A percentile compares a stretch with the other conserved stretches of the same genome.
These are phyloP conservation scores for Sminthurides aquaticus DNA, from an alignment of 2,888 invertebrate species.

Conservation along the genomic window DNA sequence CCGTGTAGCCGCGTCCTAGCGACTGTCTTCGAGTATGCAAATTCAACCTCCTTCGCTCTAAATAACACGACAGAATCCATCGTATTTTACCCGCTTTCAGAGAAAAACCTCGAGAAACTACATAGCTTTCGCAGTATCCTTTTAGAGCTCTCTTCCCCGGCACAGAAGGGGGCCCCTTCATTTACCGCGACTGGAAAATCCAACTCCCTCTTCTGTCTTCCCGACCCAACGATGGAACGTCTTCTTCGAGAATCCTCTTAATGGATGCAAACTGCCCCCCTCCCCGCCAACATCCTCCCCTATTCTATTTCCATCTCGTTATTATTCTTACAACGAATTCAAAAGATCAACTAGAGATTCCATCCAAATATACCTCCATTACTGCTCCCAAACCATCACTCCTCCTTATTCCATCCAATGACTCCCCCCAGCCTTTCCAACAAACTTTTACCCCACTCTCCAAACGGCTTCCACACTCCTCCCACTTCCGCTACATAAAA, in stretches of 20 bases:
- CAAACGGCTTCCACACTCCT: neutral
- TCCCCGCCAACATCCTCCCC: neutral
- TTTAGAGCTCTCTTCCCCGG: too few relatives aligned
- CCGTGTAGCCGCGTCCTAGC: too few relatives aligned
- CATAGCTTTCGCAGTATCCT: neutral
- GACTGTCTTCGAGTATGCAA: neutral
- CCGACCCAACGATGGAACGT: neutral
- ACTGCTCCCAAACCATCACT: neutral
- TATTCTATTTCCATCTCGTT: slow-evolving; percentile 10
- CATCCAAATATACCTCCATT: neutral
- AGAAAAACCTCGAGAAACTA: neutral
- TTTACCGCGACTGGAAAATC: neutral
- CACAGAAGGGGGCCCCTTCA: slow-evolving; percentile 1
- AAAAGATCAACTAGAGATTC: slow-evolving; percentile 8
- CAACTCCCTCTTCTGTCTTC: neutral
- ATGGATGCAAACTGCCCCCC: slow-evolving; percentile 8
- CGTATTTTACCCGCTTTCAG: neutral
- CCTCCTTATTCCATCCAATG: neutral
- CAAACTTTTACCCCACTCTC: neutral
- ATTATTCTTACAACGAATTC: slow-evolving; percentile 6
- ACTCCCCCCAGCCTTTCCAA: neutral
- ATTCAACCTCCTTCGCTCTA: neutral
- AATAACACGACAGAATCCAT: neutral
- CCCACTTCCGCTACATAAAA: neutral
- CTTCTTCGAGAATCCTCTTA: slow-evolving; percentile 1